Percentiles rank a stretch among this genome's conserved stretches.
phyloP scores from a whole-genome alignment of 2,888 invertebrate genomes.

The Acanthosepion lycidas region DNA sequence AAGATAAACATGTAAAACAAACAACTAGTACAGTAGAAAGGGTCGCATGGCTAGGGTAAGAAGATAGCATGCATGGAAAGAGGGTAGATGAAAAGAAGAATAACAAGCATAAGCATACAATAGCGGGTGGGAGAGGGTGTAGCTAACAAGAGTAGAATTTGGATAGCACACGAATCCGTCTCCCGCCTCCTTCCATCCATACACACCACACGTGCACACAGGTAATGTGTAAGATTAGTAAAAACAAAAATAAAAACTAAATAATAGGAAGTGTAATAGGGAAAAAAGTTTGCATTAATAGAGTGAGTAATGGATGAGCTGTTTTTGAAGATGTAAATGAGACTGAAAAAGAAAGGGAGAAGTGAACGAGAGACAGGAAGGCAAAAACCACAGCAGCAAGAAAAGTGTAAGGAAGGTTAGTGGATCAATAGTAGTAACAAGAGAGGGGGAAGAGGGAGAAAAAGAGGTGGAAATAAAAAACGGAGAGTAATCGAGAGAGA shows the following conservation, averaged over 20 bases:
- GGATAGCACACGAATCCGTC: background rate
- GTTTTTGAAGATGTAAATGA: slow-evolving; percentile 23
- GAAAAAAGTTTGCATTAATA: slow-evolving; percentile 11
- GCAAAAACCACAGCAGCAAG: background rate
- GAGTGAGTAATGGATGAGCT: slow-evolving; percentile 33
- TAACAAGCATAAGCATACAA: background rate
- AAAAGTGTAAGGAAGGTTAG: background rate
- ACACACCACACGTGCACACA: background rate
- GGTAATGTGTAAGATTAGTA: background rate
- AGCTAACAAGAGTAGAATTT: background rate
- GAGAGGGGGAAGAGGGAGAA: background rate
- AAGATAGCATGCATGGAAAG: background rate
- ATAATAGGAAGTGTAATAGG: background rate
- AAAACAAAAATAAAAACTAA: background rate
- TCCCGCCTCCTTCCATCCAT: no score
- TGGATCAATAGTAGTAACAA: background rate
- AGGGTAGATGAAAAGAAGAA: background rate
- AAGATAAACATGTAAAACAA: slow-evolving; percentile 22
- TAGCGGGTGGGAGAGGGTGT: background rate
- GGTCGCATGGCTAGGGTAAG: background rate
- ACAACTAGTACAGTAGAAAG: background rate
- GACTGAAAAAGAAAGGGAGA: background rate
- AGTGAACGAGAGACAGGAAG: background rate
- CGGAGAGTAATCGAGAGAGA: no score
- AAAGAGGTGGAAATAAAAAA: background rate